Conservation (phyloP, 2,113 vertebrate species). For the Rutilus rutilus region DNA sequence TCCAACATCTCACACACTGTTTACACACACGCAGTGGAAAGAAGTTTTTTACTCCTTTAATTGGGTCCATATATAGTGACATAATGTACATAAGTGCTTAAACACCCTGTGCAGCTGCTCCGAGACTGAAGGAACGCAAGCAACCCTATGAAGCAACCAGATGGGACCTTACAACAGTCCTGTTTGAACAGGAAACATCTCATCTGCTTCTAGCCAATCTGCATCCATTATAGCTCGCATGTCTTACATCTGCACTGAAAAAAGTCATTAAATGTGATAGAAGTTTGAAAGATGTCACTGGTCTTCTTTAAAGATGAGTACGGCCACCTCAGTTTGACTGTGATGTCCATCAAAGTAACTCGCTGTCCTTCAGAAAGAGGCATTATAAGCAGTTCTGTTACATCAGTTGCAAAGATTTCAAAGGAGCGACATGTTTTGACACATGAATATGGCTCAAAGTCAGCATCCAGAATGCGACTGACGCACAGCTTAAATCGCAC, state of each 20-base stretch:
- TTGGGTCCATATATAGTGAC: not conserved
- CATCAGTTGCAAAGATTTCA: not conserved
- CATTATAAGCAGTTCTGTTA: not conserved
- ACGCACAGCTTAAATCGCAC: no score
- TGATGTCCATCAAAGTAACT: not conserved
- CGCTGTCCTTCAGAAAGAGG: not conserved
- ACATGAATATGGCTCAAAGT: not conserved
- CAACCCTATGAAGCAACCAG: conserved; percentile 47
- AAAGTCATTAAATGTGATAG: not conserved
- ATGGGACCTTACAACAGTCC: conserved; percentile 53
- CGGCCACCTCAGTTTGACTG: not conserved
- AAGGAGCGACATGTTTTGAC: not conserved
- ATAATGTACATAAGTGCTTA: conserved; percentile 13
- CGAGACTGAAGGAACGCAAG: conserved; percentile 43
- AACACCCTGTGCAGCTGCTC: conserved; percentile 3
- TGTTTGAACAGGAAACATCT: conserved; percentile 19
- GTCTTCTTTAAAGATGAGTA: not conserved
- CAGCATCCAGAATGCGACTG: not conserved
- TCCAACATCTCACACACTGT: conserved; percentile 41
- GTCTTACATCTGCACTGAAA: not conserved
- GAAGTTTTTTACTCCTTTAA: conserved; percentile 4
- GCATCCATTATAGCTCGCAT: not conserved
- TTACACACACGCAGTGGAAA: not conserved
- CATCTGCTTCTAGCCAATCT: not conserved
- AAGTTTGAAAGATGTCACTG: not conserved